These are phyloP conservation scores for Betta splendens DNA, from an alignment of 2,797 vertebrate genomes.

Conservation along the genomic window DNA sequence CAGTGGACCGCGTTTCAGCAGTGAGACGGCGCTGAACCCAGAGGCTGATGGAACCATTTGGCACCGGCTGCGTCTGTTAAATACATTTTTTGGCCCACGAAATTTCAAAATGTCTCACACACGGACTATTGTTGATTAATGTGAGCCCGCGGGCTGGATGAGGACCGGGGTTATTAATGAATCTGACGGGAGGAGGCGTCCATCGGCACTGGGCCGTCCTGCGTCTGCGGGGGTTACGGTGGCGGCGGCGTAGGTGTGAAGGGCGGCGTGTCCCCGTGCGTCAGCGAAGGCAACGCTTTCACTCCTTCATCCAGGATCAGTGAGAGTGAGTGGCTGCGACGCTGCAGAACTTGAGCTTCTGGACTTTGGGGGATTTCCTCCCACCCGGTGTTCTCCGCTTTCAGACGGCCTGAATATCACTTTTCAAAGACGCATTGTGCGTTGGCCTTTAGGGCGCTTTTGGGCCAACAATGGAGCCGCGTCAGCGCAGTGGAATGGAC, in stretches of 20 bases:
- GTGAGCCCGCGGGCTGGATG: constrained; percentile 15
- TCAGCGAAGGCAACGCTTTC: no score
- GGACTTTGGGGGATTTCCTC: no score
- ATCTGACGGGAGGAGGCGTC: no score
- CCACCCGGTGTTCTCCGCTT: neutral
- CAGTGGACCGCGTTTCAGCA: constrained; percentile 39
- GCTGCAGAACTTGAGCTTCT: no score
- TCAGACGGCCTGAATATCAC: neutral
- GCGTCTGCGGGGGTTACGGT: no score
- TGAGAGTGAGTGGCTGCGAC: constrained; percentile 17
- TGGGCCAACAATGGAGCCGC: neutral
- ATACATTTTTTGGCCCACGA: constrained; percentile 25
- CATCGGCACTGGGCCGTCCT: no score
- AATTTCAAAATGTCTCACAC: constrained; percentile 29
- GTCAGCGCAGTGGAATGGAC: neutral
- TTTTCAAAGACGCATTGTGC: neutral
- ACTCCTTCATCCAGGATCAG: no score
- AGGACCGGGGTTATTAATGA: constrained; percentile 28
- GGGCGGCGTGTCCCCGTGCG: no score
- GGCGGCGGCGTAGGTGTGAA: no score
- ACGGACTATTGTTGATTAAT: constrained; percentile 38
- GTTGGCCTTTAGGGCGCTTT: neutral
- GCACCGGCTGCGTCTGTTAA: constrained; percentile 43
- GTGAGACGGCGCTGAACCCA: constrained; percentile 28
- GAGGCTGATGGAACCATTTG: constrained; percentile 46